Evolutionary conservation across 2,797 vertebrate species (phyloP).

Genomic region (Xerus rutilus): DNA sequence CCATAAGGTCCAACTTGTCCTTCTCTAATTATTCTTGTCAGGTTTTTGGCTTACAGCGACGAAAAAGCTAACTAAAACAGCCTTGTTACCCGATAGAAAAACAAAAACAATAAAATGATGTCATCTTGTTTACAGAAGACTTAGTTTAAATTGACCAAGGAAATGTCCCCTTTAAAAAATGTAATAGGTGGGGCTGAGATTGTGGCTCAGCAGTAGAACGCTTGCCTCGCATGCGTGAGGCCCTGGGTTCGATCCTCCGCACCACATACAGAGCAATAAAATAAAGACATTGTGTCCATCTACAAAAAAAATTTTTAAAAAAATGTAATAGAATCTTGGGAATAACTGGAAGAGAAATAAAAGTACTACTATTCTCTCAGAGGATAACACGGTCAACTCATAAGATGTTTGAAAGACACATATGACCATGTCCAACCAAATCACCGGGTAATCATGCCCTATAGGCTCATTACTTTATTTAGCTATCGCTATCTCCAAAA

Average conservation of each 20-base stretch:
- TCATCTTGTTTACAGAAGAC: constrained; percentile 44
- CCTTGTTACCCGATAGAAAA: not conserved
- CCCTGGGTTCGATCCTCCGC: too few species aligned
- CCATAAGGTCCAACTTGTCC: too few species aligned
- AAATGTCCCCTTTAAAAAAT: not conserved
- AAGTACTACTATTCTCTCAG: not conserved
- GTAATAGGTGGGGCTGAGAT: too few species aligned
- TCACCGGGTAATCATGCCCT: not conserved
- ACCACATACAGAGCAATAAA: too few species aligned
- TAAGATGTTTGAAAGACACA: not conserved
- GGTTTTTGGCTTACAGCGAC: too few species aligned
- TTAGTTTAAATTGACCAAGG: not conserved
- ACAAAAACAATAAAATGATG: not conserved
- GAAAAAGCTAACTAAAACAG: too few species aligned
- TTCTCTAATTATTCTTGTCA: too few species aligned
- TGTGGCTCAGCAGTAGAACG: too few species aligned
- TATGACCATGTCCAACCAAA: not conserved
- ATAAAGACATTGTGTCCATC: too few species aligned
- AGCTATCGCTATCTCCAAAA: constrained; percentile 59
- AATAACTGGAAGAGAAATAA: not conserved
- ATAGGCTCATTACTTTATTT: constrained; percentile 39
- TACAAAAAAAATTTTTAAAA: too few species aligned
- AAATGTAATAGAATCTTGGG: not conserved
- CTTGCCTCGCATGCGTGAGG: too few species aligned
- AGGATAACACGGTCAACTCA: not conserved